Evolutionary conservation across 2,113 vertebrate species (phyloP).

Genomic region (Vicugna pacos): DNA sequence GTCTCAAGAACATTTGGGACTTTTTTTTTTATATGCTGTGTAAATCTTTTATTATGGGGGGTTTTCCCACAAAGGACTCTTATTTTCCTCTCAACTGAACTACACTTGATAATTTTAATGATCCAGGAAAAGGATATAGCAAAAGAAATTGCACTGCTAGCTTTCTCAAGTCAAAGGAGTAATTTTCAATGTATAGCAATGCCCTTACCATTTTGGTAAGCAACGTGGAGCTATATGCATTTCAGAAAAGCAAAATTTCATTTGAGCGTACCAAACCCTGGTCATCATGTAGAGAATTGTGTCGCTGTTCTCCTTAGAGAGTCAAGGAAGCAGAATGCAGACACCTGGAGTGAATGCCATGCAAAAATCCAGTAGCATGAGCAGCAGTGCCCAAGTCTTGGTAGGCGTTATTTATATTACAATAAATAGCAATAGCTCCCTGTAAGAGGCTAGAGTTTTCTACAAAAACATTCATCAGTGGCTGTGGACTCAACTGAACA

Average conservation of each 20-base stretch:
- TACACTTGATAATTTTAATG: constrained; percentile 61
- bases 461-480: background rate
- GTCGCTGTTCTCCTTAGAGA: background rate
- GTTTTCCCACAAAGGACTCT: constrained; percentile 48
- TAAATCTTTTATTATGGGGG: constrained; percentile 35
- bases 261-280: background rate
- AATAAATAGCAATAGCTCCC: background rate
- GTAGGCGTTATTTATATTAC: background rate
- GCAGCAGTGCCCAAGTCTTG: background rate
- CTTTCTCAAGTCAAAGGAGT: constrained; percentile 50
- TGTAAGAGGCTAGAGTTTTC: background rate
- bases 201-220: background rate
- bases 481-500: constrained; percentile 42
- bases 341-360: background rate
- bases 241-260: constrained; percentile 23
- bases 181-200: constrained; percentile 19
- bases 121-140: constrained; percentile 25
- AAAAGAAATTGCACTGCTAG: constrained; percentile 18
- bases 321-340: background rate
- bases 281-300: background rate
- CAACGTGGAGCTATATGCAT: background rate
- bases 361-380: background rate
- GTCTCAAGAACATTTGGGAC: constrained; percentile 69
- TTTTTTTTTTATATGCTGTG: constrained; percentile 17
- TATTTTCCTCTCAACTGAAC: constrained; percentile 54